Evolutionary conservation across 1,140 invertebrate genomes (phyloP).

Genomic region (Drosophila pectinifera): DNA sequence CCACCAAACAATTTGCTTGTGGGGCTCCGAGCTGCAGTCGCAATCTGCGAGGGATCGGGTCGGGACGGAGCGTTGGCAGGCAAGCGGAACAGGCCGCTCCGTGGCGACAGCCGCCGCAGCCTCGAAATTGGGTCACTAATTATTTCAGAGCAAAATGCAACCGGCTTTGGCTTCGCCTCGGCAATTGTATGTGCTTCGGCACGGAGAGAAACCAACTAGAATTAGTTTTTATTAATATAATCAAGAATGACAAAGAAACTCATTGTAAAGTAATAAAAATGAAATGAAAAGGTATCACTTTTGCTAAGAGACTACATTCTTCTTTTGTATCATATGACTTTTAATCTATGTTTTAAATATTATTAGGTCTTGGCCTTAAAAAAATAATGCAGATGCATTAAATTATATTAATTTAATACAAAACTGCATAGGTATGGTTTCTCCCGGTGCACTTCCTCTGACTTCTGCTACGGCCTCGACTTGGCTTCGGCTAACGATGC

Average conservation of each 20-base stretch:
- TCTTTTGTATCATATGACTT: too few species aligned
- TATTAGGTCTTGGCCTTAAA: too few species aligned
- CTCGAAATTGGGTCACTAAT: constrained; percentile 82
- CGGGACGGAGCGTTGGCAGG: constrained; percentile 37
- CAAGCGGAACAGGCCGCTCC: constrained; percentile 72
- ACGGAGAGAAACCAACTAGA: constrained; percentile 8
- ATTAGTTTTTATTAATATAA: background rate
- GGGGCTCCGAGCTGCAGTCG: constrained; percentile 34
- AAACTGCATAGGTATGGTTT: too few species aligned
- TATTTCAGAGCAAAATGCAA: constrained; percentile 83
- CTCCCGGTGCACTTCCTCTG: constrained; percentile 17
- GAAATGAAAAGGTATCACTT: background rate
- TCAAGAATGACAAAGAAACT: background rate
- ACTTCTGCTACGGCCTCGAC: constrained; percentile 10
- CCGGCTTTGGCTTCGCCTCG: constrained; percentile 46
- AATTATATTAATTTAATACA: too few species aligned
- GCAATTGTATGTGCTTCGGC: constrained; percentile 22
- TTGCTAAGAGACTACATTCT: too few species aligned
- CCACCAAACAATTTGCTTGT: constrained; percentile 75
- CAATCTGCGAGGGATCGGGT: constrained; percentile 9
- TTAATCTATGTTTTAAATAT: too few species aligned
- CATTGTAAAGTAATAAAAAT: background rate
- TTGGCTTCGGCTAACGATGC: constrained; percentile 70
- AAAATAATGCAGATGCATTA: too few species aligned
- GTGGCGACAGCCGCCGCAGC: constrained; percentile 50